Conservation (phyloP, 2,113 vertebrate species). For the human region GRCh38 chr2:42817001-42817500, state of each 20-base stretch:
- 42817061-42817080: background rate
- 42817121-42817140: background rate
- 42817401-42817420: no score
- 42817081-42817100: background rate
- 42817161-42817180: background rate
- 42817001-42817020: background rate
- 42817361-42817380: background rate
- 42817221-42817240: background rate
- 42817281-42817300: background rate
- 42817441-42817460: background rate
- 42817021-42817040: background rate
- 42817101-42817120: background rate
- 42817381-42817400: no score
- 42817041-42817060: background rate
- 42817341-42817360: background rate
- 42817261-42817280: background rate
- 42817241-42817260: background rate
- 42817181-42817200: background rate
- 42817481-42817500: no score
- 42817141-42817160: background rate
- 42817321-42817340: background rate
- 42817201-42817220: background rate
- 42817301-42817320: background rate
- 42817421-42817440: no score
- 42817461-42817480: background rate